A percentile compares a stretch with the other conserved stretches of the same genome.
phyloP scores from a whole-genome alignment of 92 coral and sea anemone genomes.

The Epizoanthus scotinus region DNA sequence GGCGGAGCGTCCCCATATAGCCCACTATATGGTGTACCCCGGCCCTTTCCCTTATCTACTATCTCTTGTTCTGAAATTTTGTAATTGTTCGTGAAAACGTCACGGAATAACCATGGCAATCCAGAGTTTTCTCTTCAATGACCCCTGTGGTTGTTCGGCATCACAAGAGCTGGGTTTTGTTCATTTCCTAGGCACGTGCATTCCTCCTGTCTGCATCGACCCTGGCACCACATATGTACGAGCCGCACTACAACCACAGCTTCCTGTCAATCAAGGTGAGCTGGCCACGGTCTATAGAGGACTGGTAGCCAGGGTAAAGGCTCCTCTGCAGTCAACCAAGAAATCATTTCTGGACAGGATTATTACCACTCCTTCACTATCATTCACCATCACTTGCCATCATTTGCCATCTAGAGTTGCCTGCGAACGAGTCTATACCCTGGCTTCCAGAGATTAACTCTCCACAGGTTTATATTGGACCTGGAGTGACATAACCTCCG shows the following conservation, averaged over 20 bases:
- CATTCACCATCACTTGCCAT: neutral
- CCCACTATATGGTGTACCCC: too few species aligned
- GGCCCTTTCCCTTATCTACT: too few species aligned
- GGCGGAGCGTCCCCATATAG: too few species aligned
- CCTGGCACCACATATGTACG: conserved; percentile 90
- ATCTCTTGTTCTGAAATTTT: too few species aligned
- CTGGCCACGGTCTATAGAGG: neutral
- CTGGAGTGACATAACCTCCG: too few species aligned
- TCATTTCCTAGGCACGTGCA: conserved; percentile 81
- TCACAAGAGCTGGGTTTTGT: neutral
- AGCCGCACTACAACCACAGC: conserved; percentile 91
- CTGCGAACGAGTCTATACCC: neutral
- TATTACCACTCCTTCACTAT: neutral
- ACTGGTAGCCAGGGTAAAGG: neutral
- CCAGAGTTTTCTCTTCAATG: too few species aligned
- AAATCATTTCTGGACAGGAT: too few species aligned
- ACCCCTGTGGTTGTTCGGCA: neutral
- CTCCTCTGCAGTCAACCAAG: neutral
- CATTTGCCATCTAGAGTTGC: neutral
- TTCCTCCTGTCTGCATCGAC: conserved; percentile 87
- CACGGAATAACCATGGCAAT: too few species aligned
- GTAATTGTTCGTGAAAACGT: too few species aligned
- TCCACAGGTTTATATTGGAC: neutral
- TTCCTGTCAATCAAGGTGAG: conserved; percentile 86
- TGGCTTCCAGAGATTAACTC: neutral